A percentile compares a stretch with the other conserved stretches of the same genome.
Conservation (phyloP, 2,888 invertebrate genomes). For the Ormyrus pomaceus region DNA sequence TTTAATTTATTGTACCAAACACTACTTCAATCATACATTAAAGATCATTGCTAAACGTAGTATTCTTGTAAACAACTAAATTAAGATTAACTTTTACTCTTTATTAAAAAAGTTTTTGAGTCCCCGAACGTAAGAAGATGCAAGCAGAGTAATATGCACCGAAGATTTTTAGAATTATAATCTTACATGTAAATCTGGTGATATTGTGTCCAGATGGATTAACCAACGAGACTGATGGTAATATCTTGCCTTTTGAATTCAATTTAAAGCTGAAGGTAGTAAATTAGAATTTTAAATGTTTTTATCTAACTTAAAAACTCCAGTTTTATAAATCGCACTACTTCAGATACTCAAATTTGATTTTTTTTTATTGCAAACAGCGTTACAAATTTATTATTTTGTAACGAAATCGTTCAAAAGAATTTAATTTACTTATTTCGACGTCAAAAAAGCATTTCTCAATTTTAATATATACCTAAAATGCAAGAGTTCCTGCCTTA, state of each 20-base stretch:
- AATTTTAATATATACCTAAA: conserved; percentile 27
- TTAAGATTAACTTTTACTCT: not conserved
- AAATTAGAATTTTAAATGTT: conserved; percentile 16
- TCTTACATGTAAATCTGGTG: conserved; percentile 62
- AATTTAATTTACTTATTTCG: too few species aligned
- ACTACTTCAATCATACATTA: too few species aligned
- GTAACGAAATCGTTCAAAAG: not conserved
- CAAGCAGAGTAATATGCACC: conserved; percentile 22
- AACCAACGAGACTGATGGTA: conserved; percentile 70
- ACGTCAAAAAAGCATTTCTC: conserved; percentile 15
- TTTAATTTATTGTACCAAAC: too few species aligned
- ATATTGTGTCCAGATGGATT: conserved; percentile 66
- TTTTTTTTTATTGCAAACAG: conserved; percentile 19
- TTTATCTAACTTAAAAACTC: not conserved
- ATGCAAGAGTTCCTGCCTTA: conserved; percentile 44
- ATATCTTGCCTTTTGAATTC: conserved; percentile 68
- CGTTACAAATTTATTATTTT: conserved; percentile 6
- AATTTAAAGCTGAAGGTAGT: conserved; percentile 13
- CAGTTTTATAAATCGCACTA: conserved; percentile 20
- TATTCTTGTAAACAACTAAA: too few species aligned
- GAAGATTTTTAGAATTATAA: conserved; percentile 56
- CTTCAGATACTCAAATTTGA: conserved; percentile 18
- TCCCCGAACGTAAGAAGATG: conserved; percentile 38
- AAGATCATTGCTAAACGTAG: too few species aligned
- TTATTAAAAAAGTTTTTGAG: conserved; percentile 44